phyloP scores from a whole-genome alignment of 2,797 vertebrate genomes.

The Sebastiscus tertius region DNA sequence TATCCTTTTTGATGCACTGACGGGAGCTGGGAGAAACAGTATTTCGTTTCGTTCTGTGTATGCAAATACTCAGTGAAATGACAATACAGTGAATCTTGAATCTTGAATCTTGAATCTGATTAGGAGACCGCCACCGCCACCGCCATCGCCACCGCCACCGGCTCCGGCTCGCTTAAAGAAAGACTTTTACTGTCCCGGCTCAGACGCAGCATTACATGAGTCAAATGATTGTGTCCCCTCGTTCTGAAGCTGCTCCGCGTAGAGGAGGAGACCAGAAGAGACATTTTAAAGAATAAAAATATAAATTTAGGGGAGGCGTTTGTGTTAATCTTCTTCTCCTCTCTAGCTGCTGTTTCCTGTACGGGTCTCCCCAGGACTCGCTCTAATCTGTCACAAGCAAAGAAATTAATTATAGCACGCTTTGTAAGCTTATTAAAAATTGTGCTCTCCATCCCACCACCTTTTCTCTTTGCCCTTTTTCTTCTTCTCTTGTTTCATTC shows the following conservation, averaged over 20 bases:
- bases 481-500: neutral
- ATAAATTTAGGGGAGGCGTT: conserved; percentile 25
- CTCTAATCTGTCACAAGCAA: conserved; percentile 68
- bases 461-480: conserved; percentile 2
- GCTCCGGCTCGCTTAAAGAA: neutral
- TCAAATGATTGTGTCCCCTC: neutral
- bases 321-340: conserved; percentile 47
- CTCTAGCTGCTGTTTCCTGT: conserved; percentile 28
- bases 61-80: too few species aligned
- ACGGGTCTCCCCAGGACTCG: conserved; percentile 49
- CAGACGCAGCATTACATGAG: neutral
- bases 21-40: too few species aligned
- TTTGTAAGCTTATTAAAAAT: conserved; percentile 71
- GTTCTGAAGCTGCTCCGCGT: conserved; percentile 7
- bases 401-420: conserved; percentile 68
- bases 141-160: neutral
- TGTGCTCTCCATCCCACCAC: conserved; percentile 7
- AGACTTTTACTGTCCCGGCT: neutral
- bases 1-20: too few species aligned
- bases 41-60: too few species aligned
- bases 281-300: neutral
- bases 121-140: too few species aligned
- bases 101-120: neutral
- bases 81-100: too few species aligned
- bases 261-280: neutral